A percentile compares a stretch with the other conserved stretches of the same genome.
These are phyloP conservation scores for Penaeus monodon DNA, from an alignment of 2,888 invertebrate genomes.

Conservation along the genomic window DNA sequence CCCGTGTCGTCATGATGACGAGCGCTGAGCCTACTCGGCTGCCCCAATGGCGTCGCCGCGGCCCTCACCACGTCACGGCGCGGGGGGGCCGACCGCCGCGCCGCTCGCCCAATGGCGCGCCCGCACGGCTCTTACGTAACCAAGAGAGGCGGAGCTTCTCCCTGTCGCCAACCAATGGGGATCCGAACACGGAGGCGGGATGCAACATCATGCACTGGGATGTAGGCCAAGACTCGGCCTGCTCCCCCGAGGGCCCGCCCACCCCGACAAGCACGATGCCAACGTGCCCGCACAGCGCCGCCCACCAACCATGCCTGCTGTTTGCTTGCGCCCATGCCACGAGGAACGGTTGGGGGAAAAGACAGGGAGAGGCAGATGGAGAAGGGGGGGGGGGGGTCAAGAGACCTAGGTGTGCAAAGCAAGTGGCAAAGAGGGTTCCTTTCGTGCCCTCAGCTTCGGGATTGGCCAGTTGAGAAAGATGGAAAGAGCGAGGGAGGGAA, in stretches of 20 bases:
- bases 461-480: conserved; percentile 11
- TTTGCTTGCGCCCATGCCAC: no score
- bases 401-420: no score
- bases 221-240: conserved; percentile 7
- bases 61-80: conserved; percentile 20
- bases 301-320: background rate
- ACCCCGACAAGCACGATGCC: background rate
- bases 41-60: conserved; percentile 37
- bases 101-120: conserved; percentile 18
- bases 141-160: conserved; percentile 3
- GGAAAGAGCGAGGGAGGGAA: conserved; percentile 19
- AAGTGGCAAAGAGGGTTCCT: no score
- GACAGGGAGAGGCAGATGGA: no score
- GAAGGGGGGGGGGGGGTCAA: no score
- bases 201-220: conserved; percentile 37
- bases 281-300: background rate
- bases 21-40: conserved; percentile 35
- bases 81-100: conserved; percentile 17
- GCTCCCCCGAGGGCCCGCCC: conserved; percentile 16
- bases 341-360: no score
- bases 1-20: conserved; percentile 36
- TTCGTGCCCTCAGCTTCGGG: no score
- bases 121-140: conserved; percentile 19
- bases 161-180: background rate
- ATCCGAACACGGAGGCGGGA: background rate